phyloP scores from a whole-genome alignment of 2,113 vertebrate species.

The Rhizomys pruinosus region DNA sequence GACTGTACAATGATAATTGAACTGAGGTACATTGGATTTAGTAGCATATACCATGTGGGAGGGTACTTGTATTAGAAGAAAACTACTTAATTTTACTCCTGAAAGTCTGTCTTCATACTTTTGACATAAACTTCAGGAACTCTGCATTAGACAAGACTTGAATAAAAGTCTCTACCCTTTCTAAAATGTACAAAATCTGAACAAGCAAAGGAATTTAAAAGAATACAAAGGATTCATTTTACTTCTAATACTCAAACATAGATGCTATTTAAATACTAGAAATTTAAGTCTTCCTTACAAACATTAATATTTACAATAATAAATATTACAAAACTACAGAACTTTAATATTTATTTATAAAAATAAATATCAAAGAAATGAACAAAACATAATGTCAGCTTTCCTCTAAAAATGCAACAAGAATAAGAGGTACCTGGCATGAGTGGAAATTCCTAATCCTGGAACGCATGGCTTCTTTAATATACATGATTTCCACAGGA shows the following conservation, averaged over 20 bases:
- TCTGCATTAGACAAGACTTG: background rate
- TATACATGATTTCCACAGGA: background rate
- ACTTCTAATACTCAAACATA: background rate
- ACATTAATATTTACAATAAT: slow-evolving; percentile 30
- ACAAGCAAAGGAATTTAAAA: background rate
- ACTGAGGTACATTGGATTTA: background rate
- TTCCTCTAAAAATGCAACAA: background rate
- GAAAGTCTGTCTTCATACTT: slow-evolving; percentile 6
- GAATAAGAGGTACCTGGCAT: background rate
- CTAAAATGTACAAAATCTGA: background rate
- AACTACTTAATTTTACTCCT: slow-evolving; percentile 19
- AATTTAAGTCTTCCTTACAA: slow-evolving; percentile 35
- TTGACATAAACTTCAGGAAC: slow-evolving; percentile 22
- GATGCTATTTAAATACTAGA: background rate
- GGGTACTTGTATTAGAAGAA: background rate
- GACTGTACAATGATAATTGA: background rate
- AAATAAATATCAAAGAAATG: background rate
- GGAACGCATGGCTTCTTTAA: background rate
- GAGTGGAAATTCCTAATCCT: background rate
- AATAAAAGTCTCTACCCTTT: background rate
- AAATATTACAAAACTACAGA: background rate
- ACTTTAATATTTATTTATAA: too few relatives aligned
- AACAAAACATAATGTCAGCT: background rate
- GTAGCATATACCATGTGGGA: background rate
- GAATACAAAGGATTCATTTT: background rate